Evolutionary conservation across 2,888 invertebrate species (phyloP).

Genomic region (Hyalella azteca): DNA sequence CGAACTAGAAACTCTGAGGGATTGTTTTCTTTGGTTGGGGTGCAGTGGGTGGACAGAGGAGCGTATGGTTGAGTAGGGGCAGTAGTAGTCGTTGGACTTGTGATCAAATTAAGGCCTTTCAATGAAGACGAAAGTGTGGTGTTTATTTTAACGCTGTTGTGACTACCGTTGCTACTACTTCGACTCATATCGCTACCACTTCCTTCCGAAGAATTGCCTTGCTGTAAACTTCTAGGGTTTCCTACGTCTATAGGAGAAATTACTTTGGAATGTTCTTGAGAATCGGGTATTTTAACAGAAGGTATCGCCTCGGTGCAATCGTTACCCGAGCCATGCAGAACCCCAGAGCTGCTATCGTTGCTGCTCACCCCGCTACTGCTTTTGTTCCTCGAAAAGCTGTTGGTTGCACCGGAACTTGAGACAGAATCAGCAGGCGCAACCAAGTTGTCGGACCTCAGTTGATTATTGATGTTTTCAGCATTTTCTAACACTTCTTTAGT

Average conservation of each 20-base stretch:
- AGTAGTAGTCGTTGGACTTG: not conserved
- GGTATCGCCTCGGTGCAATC: not conserved
- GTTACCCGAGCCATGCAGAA: constrained; percentile 23
- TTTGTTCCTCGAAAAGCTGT: not conserved
- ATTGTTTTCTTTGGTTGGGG: constrained; percentile 21
- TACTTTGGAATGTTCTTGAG: not conserved
- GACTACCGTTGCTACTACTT: constrained; percentile 33
- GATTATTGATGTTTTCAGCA: not conserved
- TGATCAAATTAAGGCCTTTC: not conserved
- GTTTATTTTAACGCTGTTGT: constrained; percentile 7
- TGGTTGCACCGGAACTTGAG: not conserved
- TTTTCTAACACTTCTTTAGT: not conserved
- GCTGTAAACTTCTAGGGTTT: not conserved
- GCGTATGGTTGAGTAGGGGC: not conserved
- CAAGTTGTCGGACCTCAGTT: too few species aligned
- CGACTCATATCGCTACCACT: constrained; percentile 38
- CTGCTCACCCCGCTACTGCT: constrained; percentile 45
- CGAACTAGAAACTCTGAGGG: not conserved
- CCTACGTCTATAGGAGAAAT: not conserved
- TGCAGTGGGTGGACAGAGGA: constrained; percentile 1
- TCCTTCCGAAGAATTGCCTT: constrained; percentile 21
- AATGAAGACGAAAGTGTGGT: constrained; percentile 5
- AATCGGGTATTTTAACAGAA: constrained; percentile 11
- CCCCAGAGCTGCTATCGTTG: constrained; percentile 41
- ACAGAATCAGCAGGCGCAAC: not conserved